Percentiles rank a stretch among this genome's conserved stretches.
phyloP scores from a whole-genome alignment of 2,113 vertebrate genomes.

The Xiphorhynchus elegans region DNA sequence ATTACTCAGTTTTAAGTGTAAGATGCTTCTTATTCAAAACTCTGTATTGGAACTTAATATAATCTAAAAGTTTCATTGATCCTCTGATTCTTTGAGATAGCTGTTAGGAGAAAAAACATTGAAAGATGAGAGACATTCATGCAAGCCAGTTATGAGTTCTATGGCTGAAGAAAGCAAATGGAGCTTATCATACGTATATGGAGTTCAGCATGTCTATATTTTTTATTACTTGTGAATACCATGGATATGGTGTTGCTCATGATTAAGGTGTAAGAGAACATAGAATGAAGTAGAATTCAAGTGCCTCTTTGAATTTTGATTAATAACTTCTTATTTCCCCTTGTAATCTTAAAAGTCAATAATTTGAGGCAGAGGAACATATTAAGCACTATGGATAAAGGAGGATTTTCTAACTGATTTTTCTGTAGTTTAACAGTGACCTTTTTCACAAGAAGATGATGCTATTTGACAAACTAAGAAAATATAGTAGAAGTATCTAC shows the following conservation, averaged over 20 bases:
- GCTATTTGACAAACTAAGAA: neutral
- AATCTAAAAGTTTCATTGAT: neutral
- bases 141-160: neutral
- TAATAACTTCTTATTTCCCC: neutral
- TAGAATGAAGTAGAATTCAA: neutral
- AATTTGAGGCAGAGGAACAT: neutral
- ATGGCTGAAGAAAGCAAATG: neutral
- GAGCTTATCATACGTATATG: neutral
- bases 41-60: neutral
- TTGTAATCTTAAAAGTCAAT: neutral
- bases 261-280: neutral
- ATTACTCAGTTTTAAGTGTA: neutral
- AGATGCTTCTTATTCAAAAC: neutral
- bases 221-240: neutral
- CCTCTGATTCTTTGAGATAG: neutral
- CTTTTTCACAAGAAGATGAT: neutral
- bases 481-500: neutral
- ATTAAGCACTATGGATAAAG: neutral
- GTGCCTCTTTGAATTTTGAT: neutral
- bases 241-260: rapidly evolving
- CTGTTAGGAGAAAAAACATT: neutral
- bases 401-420: neutral
- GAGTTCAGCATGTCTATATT: neutral
- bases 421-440: neutral
- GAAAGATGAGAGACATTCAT: neutral